Percentiles rank a stretch among this genome's conserved stretches.
phyloP scores from a whole-genome alignment of 2,113 vertebrate species.

The Pitta sordida region DNA sequence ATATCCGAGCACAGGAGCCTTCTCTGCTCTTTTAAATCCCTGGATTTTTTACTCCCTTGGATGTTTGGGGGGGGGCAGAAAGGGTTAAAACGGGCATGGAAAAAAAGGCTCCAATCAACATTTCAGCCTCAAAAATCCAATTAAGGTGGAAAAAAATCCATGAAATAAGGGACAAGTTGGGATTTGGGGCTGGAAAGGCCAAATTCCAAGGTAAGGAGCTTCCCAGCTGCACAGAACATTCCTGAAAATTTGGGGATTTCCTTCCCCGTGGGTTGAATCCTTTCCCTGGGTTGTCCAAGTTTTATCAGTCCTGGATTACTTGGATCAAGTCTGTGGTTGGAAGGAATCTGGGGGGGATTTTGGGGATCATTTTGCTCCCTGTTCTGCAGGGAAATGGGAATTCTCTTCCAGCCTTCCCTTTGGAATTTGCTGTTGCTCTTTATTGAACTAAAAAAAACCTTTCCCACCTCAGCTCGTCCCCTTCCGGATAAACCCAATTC shows the following conservation, averaged over 20 bases:
- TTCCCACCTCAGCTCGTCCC: background rate
- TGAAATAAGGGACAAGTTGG: background rate
- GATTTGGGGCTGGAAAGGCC: background rate
- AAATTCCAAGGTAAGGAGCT: background rate
- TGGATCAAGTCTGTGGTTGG: background rate
- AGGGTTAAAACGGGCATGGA: background rate
- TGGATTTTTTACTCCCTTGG: background rate
- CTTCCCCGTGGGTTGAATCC: background rate
- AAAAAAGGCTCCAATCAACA: background rate
- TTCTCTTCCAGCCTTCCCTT: conserved; percentile 29
- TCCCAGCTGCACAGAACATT: background rate
- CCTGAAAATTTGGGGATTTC: background rate
- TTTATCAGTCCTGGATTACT: background rate
- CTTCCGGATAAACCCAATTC: background rate
- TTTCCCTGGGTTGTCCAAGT: background rate
- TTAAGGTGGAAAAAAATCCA: background rate
- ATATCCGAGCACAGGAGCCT: background rate
- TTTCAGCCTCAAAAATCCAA: background rate
- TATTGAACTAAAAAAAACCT: background rate
- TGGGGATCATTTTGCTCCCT: background rate
- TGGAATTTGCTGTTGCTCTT: background rate
- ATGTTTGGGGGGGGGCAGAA: background rate
- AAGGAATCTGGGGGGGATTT: conserved; percentile 1
- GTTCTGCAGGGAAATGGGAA: background rate
- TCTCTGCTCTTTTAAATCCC: background rate